phyloP scores from a whole-genome alignment of 2,888 invertebrate species.

The Desoria tigrina region DNA sequence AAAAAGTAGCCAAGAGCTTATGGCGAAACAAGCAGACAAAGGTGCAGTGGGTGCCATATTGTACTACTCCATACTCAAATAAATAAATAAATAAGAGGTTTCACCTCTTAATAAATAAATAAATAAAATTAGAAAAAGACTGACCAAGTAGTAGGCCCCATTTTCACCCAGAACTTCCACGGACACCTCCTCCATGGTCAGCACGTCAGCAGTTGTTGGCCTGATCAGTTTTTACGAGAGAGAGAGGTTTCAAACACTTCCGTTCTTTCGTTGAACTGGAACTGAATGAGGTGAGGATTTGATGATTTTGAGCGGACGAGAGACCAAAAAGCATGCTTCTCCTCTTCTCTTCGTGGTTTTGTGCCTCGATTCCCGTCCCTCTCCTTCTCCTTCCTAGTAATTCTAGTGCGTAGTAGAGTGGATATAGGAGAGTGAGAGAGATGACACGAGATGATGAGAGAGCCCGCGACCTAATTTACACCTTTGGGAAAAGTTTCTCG shows the following conservation, averaged over 20 bases:
- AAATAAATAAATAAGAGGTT: no score
- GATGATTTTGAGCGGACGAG: neutral
- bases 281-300: neutral
- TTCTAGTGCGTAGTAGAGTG: no score
- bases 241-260: slow-evolving; percentile 2
- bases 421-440: neutral
- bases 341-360: slow-evolving; percentile 3
- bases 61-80: no score
- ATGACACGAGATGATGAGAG: neutral
- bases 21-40: no score
- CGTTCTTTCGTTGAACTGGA: neutral
- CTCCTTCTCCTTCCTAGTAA: no score
- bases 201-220: neutral
- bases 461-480: slow-evolving; percentile 6
- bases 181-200: slow-evolving; percentile 89
- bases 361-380: no score
- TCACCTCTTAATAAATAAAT: no score
- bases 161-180: slow-evolving; percentile 99
- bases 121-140: slow-evolving; percentile 71
- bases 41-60: no score
- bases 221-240: no score
- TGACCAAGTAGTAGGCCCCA: slow-evolving; percentile 97
- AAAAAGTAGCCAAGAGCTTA: no score
- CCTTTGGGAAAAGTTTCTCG: no score
- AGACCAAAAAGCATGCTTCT: slow-evolving; percentile 9